Evolutionary conservation across 2,113 vertebrate genomes (phyloP).

Genomic region (Isurus oxyrinchus): DNA sequence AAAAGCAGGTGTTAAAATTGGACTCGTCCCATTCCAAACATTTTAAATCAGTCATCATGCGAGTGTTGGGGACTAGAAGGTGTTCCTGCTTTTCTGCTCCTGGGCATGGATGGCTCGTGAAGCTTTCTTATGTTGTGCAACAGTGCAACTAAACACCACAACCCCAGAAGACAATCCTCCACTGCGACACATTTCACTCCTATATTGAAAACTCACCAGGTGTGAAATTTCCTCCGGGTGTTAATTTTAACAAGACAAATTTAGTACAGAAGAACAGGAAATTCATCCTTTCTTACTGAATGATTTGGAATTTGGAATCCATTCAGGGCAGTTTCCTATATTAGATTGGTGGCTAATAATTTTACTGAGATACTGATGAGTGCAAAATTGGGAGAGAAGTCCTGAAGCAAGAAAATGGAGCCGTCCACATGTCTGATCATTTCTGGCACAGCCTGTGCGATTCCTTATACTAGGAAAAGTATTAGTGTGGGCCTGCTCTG

Average conservation of each 20-base stretch:
- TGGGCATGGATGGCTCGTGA: neutral
- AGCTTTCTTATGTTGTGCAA: neutral
- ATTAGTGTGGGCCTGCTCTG: no score
- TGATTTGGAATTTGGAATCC: neutral
- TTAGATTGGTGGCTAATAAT: neutral
- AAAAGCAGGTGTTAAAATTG: neutral
- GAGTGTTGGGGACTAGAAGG: neutral
- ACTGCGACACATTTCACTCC: neutral
- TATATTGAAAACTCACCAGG: neutral
- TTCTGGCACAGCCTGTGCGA: no score
- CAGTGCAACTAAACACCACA: neutral
- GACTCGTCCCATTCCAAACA: neutral
- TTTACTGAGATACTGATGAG: neutral
- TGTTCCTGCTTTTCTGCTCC: neutral
- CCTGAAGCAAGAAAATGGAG: no score
- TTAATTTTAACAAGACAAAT: neutral
- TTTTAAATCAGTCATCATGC: neutral
- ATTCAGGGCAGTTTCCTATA: neutral
- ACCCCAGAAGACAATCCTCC: neutral
- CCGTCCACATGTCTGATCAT: no score
- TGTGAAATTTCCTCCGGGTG: neutral
- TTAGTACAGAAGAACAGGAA: neutral
- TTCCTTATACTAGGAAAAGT: no score
- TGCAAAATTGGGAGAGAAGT: no score
- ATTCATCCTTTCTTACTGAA: neutral